Base-by-base conservation (phyloP, 1,140 invertebrate species). In the Venustaconcha ellipsiformis region DNA sequence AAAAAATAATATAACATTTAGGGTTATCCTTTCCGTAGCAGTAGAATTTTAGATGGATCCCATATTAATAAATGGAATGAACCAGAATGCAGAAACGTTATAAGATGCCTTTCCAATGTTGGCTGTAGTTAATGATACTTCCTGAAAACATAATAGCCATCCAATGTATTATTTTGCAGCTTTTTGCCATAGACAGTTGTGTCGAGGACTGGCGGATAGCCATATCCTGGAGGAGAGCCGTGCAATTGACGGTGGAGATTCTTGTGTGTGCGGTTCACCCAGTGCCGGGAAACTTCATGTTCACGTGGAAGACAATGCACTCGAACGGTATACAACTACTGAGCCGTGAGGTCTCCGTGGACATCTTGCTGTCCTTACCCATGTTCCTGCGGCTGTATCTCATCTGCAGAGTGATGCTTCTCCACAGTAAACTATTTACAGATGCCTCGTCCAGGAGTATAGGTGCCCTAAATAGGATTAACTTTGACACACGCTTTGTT, bases 171-270 rank as follows among this genome's bases (percentile, higher is more conserved):
- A 23, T 63, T 75, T 81, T 86, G 14, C 82, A 89, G 88, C 76
- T 89, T 37, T 89, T 88, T 73, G 87, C 87, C 20, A 82, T 89
- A 37, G 87, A 89, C 77, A 99, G 99, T 93, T 99, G 97, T 92
- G 97, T 98, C 69, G 98, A 99, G 91, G 98, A 99, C 92, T 99
- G 98, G 98, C 93, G 98, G 88, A 99, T 99, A 91, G 98, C 98
- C 80, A 98, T 99, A 94, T 99, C 98, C 74, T 98, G 95, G 94
- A 95, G 97, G 91, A 92, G 97, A 89, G 96, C 97, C 91, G 93
- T 94, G 81, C 96, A 98, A 91, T 97, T 99, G 87, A 92, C 93
- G 57, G 92, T 98, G 82, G 98, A 99, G 91, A 92, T 99, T 80
- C 89, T 94, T 77, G 96, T 99, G 87, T 99, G 98, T 91, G 96